These are phyloP conservation scores for Pyralis farinalis DNA, from an alignment of 2,888 invertebrate species.

Conservation along the genomic window DNA sequence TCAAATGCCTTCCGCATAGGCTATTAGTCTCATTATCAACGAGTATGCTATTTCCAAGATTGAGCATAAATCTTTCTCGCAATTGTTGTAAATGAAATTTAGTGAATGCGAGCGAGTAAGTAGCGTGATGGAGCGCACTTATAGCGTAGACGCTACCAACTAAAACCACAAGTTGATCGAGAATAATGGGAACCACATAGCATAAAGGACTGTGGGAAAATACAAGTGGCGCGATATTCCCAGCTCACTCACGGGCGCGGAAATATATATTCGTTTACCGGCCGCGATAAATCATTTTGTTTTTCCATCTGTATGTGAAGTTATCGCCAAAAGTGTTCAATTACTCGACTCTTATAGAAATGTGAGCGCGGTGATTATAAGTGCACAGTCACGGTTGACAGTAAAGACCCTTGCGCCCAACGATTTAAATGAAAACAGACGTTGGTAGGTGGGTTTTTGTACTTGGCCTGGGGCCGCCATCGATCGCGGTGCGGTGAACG, in stretches of 20 bases:
- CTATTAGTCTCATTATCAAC: too few species aligned
- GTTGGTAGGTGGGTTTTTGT: constrained; percentile 54
- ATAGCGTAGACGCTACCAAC: constrained; percentile 35
- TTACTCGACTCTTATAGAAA: constrained; percentile 3
- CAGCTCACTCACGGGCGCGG: constrained; percentile 30
- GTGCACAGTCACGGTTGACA: constrained; percentile 35
- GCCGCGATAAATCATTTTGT: constrained; percentile 6
- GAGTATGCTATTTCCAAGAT: constrained; percentile 41
- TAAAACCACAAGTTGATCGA: constrained; percentile 46
- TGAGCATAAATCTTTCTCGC: constrained; percentile 37
- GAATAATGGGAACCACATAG: constrained; percentile 41
- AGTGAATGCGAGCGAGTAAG: constrained; percentile 28
- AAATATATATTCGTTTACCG: constrained; percentile 32
- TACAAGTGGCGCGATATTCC: constrained; percentile 36
- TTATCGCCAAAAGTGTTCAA: not conserved
- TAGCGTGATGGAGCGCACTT: constrained; percentile 52
- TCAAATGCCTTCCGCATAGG: too few species aligned
- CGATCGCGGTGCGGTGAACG: constrained; percentile 73
- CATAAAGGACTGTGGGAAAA: constrained; percentile 47
- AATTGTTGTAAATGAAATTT: constrained; percentile 42
- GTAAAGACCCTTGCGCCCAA: constrained; percentile 33
- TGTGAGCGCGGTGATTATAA: constrained; percentile 23
- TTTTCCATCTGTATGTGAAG: constrained; percentile 2
- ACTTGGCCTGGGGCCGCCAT: constrained; percentile 59
- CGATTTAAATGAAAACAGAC: constrained; percentile 45